Percentiles rank a stretch among this genome's conserved stretches.
Evolutionary conservation across 2,113 vertebrate species (phyloP).

Genomic region (Erpornis zantholeuca): DNA sequence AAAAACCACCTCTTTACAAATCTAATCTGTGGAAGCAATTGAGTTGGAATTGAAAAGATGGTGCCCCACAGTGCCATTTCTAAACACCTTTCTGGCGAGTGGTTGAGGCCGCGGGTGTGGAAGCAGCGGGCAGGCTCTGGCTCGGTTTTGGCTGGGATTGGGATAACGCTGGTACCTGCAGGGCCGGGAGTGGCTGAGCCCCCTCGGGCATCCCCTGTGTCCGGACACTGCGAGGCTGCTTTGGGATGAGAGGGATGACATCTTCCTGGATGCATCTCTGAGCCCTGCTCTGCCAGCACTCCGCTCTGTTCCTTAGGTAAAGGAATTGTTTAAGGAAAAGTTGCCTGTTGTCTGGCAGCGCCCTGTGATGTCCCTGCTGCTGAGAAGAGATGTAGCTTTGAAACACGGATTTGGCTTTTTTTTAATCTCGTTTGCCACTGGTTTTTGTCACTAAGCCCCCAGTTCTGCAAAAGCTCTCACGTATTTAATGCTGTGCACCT

Average conservation of each 20-base stretch:
- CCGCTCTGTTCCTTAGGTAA: fast-evolving
- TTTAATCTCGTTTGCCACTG: fast-evolving
- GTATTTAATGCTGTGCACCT: fast-evolving
- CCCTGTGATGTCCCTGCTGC: neutral
- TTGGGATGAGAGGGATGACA: neutral
- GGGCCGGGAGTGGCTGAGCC: neutral
- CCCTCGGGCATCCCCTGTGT: fast-evolving
- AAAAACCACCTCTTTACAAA: neutral
- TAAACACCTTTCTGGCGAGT: neutral
- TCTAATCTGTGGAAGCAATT: neutral
- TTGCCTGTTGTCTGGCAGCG: neutral
- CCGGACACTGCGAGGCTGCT: fast-evolving
- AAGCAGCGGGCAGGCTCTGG: neutral
- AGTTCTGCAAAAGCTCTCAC: fast-evolving
- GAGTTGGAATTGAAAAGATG: neutral
- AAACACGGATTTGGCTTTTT: neutral
- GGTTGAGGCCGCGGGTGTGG: neutral
- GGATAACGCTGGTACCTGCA: neutral
- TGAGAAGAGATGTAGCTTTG: neutral
- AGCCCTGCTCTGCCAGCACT: neutral
- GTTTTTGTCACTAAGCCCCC: neutral
- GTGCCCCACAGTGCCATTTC: conserved; percentile 21
- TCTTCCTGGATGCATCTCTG: neutral
- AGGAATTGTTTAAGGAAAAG: neutral
- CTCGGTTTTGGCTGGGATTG: neutral